Evolutionary conservation across 2,888 invertebrate genomes (phyloP).

Genomic region (Euspilapteryx auroguttella): DNA sequence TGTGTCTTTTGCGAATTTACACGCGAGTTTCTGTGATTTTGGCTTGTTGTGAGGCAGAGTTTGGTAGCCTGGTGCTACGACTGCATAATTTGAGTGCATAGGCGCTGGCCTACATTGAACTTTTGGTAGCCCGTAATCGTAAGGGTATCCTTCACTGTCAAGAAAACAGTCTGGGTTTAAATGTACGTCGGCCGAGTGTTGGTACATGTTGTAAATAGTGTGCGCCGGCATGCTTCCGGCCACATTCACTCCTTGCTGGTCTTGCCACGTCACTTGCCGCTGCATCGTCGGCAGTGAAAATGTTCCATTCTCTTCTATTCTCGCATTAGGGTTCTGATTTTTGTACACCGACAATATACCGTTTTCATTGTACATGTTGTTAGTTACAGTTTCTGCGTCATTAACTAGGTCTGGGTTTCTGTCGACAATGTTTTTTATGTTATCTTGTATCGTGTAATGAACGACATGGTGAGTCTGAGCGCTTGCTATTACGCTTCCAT

Average conservation of each 20-base stretch:
- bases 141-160: constrained; percentile 77
- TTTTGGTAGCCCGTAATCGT: constrained; percentile 76
- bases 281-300: constrained; percentile 20
- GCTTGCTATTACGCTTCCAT: constrained; percentile 54
- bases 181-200: constrained; percentile 73
- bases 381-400: constrained; percentile 68
- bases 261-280: constrained; percentile 60
- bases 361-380: constrained; percentile 49
- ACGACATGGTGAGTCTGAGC: constrained; percentile 62
- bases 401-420: constrained; percentile 81
- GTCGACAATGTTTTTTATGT: constrained; percentile 59
- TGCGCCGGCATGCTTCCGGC: constrained; percentile 55
- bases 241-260: constrained; percentile 41
- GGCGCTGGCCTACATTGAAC: constrained; percentile 47
- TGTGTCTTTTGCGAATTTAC: constrained; percentile 51
- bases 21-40: constrained; percentile 54
- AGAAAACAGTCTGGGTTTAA: constrained; percentile 76
- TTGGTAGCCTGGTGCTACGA: constrained; percentile 65
- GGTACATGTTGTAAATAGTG: constrained; percentile 51
- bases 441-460: constrained; percentile 51
- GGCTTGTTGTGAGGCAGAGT: constrained; percentile 76
- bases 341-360: constrained; percentile 45
- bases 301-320: constrained; percentile 45
- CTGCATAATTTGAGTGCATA: constrained; percentile 42
- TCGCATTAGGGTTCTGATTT: constrained; percentile 29